phyloP scores from a whole-genome alignment of 2,888 invertebrate genomes.

The Drosophila neonasuta region DNA sequence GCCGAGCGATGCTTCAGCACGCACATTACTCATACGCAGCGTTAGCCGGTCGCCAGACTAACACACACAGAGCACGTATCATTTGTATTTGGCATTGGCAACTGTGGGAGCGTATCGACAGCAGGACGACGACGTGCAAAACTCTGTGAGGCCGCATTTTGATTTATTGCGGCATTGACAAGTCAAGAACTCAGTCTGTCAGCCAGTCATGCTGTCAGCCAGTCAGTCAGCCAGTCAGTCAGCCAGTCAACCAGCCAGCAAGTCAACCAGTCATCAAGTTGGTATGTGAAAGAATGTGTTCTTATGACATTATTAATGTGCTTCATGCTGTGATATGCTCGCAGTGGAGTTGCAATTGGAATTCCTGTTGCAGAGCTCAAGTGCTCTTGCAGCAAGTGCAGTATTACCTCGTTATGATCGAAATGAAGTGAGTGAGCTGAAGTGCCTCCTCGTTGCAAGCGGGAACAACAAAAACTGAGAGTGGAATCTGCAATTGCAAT shows the following conservation, averaged over 20 bases:
- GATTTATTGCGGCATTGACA: constrained; percentile 67
- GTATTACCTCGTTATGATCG: not conserved
- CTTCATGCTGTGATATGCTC: not conserved
- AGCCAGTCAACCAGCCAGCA: too few relatives aligned
- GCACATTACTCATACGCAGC: constrained; percentile 59
- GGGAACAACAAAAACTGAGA: not conserved
- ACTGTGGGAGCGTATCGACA: constrained; percentile 38
- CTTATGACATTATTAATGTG: not conserved
- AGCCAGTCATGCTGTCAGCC: constrained; percentile 6
- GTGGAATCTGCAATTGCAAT: not conserved
- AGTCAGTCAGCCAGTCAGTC: constrained; percentile 17
- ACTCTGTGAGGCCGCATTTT: constrained; percentile 44
- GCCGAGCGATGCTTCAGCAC: constrained; percentile 10
- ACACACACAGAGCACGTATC: constrained; percentile 27
- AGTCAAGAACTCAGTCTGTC: constrained; percentile 43
- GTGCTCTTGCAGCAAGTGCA: not conserved
- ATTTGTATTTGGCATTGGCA: constrained; percentile 30
- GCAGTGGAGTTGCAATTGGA: not conserved
- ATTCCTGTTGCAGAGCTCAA: not conserved
- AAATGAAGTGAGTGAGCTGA: constrained; percentile 5
- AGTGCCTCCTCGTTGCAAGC: not conserved
- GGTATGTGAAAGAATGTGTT: not conserved
- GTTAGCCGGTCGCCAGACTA: constrained; percentile 24
- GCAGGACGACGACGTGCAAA: constrained; percentile 23
- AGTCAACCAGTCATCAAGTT: constrained; percentile 9